Evolutionary conservation across 2,113 vertebrate species (phyloP).

Genomic region (Ophthalmolycus amberensis): DNA sequence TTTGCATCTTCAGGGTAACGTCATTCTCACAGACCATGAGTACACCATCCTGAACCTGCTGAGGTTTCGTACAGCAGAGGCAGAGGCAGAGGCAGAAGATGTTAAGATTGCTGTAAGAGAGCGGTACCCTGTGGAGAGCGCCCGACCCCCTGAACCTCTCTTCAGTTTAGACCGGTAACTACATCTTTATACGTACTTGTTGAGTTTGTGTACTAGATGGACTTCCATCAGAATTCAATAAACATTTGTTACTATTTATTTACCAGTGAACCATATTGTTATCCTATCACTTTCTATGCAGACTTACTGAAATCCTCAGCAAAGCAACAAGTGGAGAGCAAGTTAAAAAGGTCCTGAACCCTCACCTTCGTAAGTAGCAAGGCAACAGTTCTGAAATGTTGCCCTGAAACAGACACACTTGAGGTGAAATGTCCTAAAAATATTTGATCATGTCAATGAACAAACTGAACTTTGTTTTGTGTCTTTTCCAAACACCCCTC

Average conservation of each 20-base stretch:
- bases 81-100: slow-evolving; percentile 90
- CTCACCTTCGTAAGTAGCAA: slow-evolving; percentile 90
- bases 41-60: slow-evolving; percentile 95
- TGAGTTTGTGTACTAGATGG: neutral
- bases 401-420: neutral
- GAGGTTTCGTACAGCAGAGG: slow-evolving; percentile 91
- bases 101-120: slow-evolving; percentile 95
- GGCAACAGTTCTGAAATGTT: neutral
- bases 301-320: slow-evolving; percentile 89
- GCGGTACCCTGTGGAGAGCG: slow-evolving; percentile 90
- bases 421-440: neutral
- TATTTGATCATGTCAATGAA: neutral
- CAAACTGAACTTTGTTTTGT: neutral
- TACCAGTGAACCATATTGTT: neutral
- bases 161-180: slow-evolving; percentile 87
- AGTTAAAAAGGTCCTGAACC: slow-evolving; percentile 92
- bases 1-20: slow-evolving; percentile 88
- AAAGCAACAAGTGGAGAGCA: slow-evolving; percentile 88
- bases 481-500: slow-evolving; percentile 2
- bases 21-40: slow-evolving; percentile 93
- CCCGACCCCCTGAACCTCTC: slow-evolving; percentile 85
- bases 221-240: neutral
- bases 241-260: neutral
- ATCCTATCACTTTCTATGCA: slow-evolving; percentile 52
- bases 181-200: neutral